phyloP scores from a whole-genome alignment of 2,113 vertebrate species.

The Willisornis vidua region DNA sequence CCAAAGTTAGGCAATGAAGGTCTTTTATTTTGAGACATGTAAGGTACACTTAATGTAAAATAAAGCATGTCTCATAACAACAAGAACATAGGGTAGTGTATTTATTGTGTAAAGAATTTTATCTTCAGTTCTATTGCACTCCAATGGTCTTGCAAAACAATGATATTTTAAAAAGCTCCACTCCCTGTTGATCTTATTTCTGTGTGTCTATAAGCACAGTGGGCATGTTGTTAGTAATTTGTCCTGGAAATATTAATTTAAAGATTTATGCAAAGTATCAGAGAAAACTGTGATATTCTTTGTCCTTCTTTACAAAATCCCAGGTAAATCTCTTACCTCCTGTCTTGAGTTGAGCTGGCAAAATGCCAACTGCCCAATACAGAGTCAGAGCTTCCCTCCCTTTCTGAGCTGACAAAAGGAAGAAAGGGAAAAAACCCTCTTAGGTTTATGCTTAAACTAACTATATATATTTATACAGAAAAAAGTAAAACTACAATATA shows the following conservation, averaged over 20 bases:
- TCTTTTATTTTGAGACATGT: not conserved
- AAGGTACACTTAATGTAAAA: not conserved
- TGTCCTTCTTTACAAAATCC: slow-evolving; percentile 22
- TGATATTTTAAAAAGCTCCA: not conserved
- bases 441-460: no score
- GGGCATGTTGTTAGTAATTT: not conserved
- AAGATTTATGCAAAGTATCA: slow-evolving; percentile 33
- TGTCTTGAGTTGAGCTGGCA: no score
- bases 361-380: no score
- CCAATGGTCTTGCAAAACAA: not conserved
- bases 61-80: not conserved
- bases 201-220: not conserved
- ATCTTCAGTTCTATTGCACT: not conserved
- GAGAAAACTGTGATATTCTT: not conserved
- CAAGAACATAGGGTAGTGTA: not conserved
- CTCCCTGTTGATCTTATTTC: slow-evolving; percentile 30
- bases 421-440: no score
- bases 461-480: no score
- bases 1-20: not conserved
- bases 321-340: not conserved
- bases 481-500: no score
- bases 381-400: no score
- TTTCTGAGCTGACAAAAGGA: no score
- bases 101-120: slow-evolving; percentile 19
- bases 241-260: slow-evolving; percentile 34